Percentiles rank a stretch among this genome's conserved stretches.
These are phyloP conservation scores for Bufotes viridis DNA, from an alignment of 2,797 vertebrate species.

Conservation along the genomic window DNA sequence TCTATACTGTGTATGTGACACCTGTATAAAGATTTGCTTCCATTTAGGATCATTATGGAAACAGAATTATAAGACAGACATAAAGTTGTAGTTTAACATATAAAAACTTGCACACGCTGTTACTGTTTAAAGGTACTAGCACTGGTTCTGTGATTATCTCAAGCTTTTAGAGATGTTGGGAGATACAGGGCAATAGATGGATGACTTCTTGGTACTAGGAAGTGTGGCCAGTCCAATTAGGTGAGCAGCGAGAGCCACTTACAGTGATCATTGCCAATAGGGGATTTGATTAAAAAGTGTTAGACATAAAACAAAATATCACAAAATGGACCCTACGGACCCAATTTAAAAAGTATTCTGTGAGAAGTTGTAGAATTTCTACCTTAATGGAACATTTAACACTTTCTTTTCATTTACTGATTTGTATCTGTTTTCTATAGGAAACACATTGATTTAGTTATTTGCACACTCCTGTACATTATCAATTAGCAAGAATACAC, in stretches of 20 bases:
- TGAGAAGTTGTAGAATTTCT: slow-evolving; percentile 5
- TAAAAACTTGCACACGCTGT: neutral
- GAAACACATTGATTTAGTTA: neutral
- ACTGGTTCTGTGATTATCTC: slow-evolving; percentile 16
- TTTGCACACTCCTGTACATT: neutral
- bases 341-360: slow-evolving; percentile 54
- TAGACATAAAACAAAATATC: slow-evolving; percentile 56
- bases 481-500: neutral
- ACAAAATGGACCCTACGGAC: slow-evolving; percentile 56
- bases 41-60: neutral
- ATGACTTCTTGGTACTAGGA: slow-evolving; percentile 30
- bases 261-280: slow-evolving; percentile 59
- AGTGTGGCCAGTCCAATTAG: slow-evolving; percentile 58
- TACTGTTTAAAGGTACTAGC: neutral
- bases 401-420: slow-evolving; percentile 4
- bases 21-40: neutral
- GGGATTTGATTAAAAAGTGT: slow-evolving; percentile 56
- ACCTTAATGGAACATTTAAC: slow-evolving; percentile 37
- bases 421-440: neutral
- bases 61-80: neutral
- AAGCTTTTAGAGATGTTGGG: slow-evolving; percentile 38
- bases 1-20: neutral
- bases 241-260: slow-evolving; percentile 45
- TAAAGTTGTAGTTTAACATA: neutral
- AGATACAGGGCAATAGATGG: slow-evolving; percentile 35